A percentile compares a stretch with the other conserved stretches of the same genome.
Conservation (phyloP, 2,113 vertebrate genomes). For the Mesoclemmys tuberculata region DNA sequence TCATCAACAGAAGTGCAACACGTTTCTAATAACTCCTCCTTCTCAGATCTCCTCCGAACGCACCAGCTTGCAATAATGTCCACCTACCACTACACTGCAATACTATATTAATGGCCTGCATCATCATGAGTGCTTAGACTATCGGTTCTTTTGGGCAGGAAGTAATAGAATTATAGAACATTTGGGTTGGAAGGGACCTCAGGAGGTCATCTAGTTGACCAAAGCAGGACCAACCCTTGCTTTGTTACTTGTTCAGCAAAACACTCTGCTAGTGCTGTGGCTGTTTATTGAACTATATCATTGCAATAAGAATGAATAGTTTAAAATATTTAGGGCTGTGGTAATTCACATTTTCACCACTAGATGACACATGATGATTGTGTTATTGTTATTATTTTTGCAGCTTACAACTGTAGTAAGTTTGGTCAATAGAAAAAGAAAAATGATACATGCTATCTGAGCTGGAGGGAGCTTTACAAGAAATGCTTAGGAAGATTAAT, state of each 20-base stretch:
- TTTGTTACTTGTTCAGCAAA: background rate
- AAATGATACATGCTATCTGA: rapidly evolving
- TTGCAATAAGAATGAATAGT: background rate
- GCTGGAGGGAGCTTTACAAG: background rate
- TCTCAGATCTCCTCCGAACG: background rate
- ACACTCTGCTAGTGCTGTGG: background rate
- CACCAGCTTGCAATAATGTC: background rate
- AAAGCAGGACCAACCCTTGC: no score
- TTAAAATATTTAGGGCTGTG: background rate
- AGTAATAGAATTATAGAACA: background rate
- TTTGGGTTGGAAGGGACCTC: no score
- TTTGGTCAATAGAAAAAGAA: rapidly evolving
- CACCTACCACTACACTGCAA: background rate
- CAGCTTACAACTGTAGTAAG: rapidly evolving
- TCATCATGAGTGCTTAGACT: background rate
- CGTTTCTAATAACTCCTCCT: background rate
- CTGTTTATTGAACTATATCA: background rate
- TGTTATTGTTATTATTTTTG: rapidly evolving
- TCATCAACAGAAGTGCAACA: background rate
- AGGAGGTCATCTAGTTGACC: no score
- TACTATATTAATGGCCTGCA: background rate
- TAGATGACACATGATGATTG: conserved; percentile 37
- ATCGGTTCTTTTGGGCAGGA: background rate
- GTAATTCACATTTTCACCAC: rapidly evolving
- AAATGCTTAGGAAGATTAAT: background rate